These are phyloP conservation scores for Lipotes vexillifer DNA, from an alignment of 2,113 vertebrate species.

Conservation along the genomic window DNA sequence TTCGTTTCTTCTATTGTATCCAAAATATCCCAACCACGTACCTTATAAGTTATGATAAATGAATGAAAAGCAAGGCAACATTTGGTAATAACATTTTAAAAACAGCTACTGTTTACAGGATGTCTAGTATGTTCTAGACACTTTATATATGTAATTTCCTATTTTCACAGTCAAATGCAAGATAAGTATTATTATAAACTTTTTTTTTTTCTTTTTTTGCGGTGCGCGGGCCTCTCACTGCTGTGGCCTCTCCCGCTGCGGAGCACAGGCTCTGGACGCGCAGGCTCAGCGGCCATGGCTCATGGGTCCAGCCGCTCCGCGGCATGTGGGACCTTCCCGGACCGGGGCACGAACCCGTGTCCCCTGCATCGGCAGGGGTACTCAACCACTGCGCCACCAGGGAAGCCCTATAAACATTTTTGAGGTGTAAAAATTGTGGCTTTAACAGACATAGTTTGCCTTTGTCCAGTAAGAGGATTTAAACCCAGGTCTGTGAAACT, in stretches of 20 bases:
- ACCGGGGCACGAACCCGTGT: too few relatives aligned
- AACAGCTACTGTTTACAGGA: neutral
- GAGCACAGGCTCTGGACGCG: fast-evolving
- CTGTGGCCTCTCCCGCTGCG: too few relatives aligned
- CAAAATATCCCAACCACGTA: neutral
- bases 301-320: too few relatives aligned
- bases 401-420: neutral
- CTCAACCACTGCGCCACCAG: too few relatives aligned
- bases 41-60: neutral
- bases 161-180: neutral
- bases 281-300: too few relatives aligned
- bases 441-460: neutral
- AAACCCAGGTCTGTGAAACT: neutral
- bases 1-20: neutral
- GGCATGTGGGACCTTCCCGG: too few relatives aligned
- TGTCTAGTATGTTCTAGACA: neutral
- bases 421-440: neutral
- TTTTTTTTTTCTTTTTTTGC: neutral
- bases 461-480: neutral
- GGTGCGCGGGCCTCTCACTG: too few relatives aligned
- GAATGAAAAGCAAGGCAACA: neutral
- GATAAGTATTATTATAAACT: neutral
- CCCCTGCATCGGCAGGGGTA: too few relatives aligned
- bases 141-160: neutral
- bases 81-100: neutral